These are phyloP conservation scores for Cyaniris semiargus DNA, from an alignment of 2,888 invertebrate species.

Conservation along the genomic window DNA sequence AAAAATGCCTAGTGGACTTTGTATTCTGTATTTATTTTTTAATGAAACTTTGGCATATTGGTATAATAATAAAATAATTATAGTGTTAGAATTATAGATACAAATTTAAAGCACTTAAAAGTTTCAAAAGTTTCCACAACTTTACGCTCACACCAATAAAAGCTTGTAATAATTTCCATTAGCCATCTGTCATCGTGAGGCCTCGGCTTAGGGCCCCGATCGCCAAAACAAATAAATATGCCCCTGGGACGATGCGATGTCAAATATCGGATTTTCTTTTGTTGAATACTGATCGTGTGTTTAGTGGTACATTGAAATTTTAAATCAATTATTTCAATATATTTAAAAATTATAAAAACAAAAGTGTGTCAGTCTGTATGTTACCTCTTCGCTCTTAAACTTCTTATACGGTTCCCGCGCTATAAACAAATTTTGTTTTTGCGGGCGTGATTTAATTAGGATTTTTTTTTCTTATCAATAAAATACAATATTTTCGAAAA, in stretches of 20 bases:
- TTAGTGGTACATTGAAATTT: not conserved
- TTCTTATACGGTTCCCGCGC: too few relatives aligned
- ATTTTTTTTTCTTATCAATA: too few relatives aligned
- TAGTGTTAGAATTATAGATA: not conserved
- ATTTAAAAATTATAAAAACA: too few relatives aligned
- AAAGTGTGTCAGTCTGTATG: too few relatives aligned
- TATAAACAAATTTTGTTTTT: too few relatives aligned
- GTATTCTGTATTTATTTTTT: too few relatives aligned
- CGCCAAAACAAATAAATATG: conserved; percentile 53
- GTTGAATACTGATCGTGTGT: not conserved
- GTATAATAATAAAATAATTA: not conserved
- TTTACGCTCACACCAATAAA: conserved; percentile 28
- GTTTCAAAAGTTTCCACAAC: not conserved
- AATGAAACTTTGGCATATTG: too few relatives aligned
- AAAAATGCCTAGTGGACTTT: too few relatives aligned
- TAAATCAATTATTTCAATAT: too few relatives aligned
- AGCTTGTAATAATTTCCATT: conserved; percentile 45
- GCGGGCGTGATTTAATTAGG: too few relatives aligned
- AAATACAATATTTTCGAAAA: too few relatives aligned
- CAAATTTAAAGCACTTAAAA: not conserved
- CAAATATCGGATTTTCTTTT: conserved; percentile 14
- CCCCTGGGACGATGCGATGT: conserved; percentile 28
- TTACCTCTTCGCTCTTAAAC: too few relatives aligned
- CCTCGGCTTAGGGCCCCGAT: conserved; percentile 54
- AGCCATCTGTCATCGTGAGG: conserved; percentile 40